Base-by-base conservation (phyloP, 2,888 invertebrate species). In the Iphiclides podalirius region DNA sequence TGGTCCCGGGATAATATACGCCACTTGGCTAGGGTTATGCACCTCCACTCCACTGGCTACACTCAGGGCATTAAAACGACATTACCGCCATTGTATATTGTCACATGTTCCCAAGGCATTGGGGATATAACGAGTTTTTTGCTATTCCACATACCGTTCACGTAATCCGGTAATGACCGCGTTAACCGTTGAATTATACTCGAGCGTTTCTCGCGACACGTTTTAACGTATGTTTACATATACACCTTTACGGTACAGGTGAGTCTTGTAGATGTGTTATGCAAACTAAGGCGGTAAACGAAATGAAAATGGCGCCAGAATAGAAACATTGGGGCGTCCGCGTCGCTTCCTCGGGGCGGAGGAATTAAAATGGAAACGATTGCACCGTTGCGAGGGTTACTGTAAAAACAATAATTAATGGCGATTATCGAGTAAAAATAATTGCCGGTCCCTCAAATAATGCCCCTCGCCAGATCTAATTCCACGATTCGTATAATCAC, bases 381-480 rank as follows among this genome's bases (percentile, higher is more conserved):
- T 47, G 57, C 61, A 61, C 61, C 61, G 61, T 59, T 66, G 60
- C 60, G 58, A 56, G 61, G 66, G 64, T 70, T 66, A 53, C 70
- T 66, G 65, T 69, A 70, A 69, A 67, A 70, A 69, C 67, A 65
- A 71, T 79, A 80, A 79, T 81, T 74, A 78, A 76, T 75, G 72
- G 60, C 68, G 67, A 75, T 79, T 80, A 79, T 75, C 70, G 74
- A 68, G 69, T 75, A 72, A 73, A 76, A 74, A 76, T 82, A 82
- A 80, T 81, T 80, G 78, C 72, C 58, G 67, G 72, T 71, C 72
- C 61, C 63, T 63, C 67, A 73, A 76, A 77, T 75, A 75, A 76
- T 66, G 67, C 69, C 63, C 60, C 58, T 54, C 61, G 60, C 60
- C 67, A 72, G 75, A 76, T 72, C 70, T 68, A 72, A 76, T 75